Percentiles rank a stretch among this genome's conserved stretches.
Conservation (phyloP, 92 coral and sea anemone species). For the Porites rus region DNA sequence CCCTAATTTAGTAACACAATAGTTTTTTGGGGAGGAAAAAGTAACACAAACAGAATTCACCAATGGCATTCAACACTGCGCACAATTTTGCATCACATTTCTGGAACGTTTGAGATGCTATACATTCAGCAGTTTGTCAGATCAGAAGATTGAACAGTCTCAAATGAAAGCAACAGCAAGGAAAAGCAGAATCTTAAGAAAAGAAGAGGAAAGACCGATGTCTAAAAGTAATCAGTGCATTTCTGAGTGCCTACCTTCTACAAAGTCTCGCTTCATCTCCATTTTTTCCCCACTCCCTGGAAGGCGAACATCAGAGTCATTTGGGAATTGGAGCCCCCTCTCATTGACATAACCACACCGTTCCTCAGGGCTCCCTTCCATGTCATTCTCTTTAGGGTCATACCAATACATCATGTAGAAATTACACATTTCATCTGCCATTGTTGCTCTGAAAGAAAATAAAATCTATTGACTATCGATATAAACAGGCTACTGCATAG, state of each 20-base stretch:
- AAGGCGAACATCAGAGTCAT: constrained; percentile 80
- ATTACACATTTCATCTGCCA: constrained; percentile 99
- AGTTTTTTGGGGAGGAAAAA: neutral
- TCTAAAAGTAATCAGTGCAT: neutral
- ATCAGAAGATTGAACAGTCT: neutral
- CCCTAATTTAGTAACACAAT: neutral
- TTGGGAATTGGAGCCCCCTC: constrained; percentile 55
- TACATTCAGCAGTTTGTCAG: neutral
- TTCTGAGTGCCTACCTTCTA: constrained; percentile 19
- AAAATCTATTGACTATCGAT: neutral
- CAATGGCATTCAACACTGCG: neutral
- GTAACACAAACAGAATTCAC: neutral
- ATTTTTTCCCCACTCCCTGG: constrained; percentile 74
- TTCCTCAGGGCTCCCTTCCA: constrained; percentile 3
- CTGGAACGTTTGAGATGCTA: neutral
- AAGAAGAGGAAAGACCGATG: neutral
- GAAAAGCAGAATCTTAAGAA: neutral
- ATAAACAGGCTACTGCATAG: neutral
- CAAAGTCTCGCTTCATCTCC: constrained; percentile 85
- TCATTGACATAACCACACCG: neutral
- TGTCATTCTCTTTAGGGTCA: constrained; percentile 43
- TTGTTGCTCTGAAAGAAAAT: constrained; percentile 78
- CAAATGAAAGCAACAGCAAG: constrained; percentile 49
- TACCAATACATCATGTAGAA: constrained; percentile 97
- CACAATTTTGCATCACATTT: neutral